These are phyloP conservation scores for Caenorhabditis drosophilae DNA, from an alignment of 2,888 invertebrate species.

Conservation along the genomic window DNA sequence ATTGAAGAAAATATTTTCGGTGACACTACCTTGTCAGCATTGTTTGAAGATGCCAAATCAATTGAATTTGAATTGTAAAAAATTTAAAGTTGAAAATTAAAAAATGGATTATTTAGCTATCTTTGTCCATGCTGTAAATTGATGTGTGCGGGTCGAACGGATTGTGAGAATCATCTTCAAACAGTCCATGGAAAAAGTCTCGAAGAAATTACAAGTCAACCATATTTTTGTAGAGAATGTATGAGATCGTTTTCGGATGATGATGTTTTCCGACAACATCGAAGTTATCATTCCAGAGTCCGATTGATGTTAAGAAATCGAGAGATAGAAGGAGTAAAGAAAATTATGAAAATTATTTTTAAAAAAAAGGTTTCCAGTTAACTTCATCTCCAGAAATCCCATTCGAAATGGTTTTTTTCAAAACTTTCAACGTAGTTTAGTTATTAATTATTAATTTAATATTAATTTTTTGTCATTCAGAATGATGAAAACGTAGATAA, in stretches of 20 bases:
- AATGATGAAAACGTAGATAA: no score
- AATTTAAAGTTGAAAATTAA: not conserved
- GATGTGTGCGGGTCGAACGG: conserved; percentile 30
- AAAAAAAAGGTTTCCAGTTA: not conserved
- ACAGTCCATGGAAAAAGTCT: conserved; percentile 14
- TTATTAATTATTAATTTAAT: no score
- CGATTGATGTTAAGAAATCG: conserved; percentile 53
- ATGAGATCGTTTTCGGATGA: conserved; percentile 53
- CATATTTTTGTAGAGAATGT: conserved; percentile 40
- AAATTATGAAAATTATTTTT: not conserved
- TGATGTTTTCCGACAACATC: conserved; percentile 52
- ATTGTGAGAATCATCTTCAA: conserved; percentile 15
- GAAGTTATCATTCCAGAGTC: conserved; percentile 65
- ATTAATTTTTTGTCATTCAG: no score
- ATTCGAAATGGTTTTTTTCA: not conserved
- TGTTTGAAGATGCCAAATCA: conserved; percentile 6
- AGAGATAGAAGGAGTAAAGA: conserved; percentile 36
- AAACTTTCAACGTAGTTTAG: not conserved
- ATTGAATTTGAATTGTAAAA: conserved; percentile 31
- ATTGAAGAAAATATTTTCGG: not conserved
- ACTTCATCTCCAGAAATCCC: not conserved
- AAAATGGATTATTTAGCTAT: conserved; percentile 25
- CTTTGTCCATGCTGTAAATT: conserved; percentile 62
- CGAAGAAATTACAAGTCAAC: conserved; percentile 5
- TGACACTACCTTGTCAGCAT: not conserved